A percentile compares a stretch with the other conserved stretches of the same genome.
These are phyloP conservation scores for Pseudopleuronectes americanus DNA, from an alignment of 2,797 vertebrate species.

Conservation along the genomic window DNA sequence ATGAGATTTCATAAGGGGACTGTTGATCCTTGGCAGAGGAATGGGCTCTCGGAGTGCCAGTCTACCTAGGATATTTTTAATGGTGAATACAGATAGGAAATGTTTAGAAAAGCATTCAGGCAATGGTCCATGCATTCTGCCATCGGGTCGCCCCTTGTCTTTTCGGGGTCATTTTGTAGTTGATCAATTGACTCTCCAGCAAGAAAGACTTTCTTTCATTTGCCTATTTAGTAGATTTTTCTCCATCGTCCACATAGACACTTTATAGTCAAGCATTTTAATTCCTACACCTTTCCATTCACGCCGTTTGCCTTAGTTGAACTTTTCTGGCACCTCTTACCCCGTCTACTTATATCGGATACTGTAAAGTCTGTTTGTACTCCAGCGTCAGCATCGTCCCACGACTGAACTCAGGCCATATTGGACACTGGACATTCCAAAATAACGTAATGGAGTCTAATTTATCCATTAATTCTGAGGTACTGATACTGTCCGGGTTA, in stretches of 20 bases:
- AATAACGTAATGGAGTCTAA: conserved; percentile 24
- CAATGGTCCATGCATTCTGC: no score
- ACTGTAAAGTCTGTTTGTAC: conserved; percentile 2
- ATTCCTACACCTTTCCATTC: neutral
- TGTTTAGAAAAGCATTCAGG: no score
- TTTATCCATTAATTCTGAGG: neutral
- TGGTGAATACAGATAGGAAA: no score
- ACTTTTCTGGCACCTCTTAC: conserved; percentile 13
- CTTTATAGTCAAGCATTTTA: neutral
- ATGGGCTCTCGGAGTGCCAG: no score
- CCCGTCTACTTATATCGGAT: neutral
- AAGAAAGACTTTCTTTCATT: neutral
- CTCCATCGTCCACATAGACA: neutral
- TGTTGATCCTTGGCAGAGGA: no score
- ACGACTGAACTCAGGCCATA: conserved; percentile 23
- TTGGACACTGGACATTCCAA: conserved; percentile 14
- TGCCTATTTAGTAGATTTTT: neutral
- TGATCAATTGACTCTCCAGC: neutral
- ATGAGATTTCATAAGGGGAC: no score
- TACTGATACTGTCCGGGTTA: conserved; percentile 29
- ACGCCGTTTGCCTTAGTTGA: neutral
- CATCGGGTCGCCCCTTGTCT: no score
- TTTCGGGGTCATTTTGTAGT: neutral
- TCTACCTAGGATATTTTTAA: no score
- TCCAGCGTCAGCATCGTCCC: conserved; percentile 9